Percentiles rank a stretch among this genome's conserved stretches.
These are phyloP conservation scores for Prunella fulvescens DNA, from an alignment of 2,113 vertebrate species.

Conservation along the genomic window DNA sequence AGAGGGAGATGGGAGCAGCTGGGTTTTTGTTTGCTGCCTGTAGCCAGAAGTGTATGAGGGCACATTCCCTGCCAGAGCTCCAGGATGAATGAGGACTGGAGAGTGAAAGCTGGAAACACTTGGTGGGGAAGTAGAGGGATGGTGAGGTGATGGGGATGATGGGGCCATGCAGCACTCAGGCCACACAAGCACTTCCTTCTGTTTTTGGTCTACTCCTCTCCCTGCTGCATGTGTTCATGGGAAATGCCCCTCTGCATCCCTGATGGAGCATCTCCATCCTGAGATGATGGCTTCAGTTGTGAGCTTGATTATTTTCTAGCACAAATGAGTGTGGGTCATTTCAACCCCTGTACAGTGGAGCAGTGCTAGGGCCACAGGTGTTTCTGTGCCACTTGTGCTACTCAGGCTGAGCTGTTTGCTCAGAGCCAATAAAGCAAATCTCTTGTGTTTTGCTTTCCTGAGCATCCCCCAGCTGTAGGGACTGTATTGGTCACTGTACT, in stretches of 20 bases:
- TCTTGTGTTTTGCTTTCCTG: neutral
- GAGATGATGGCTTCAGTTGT: neutral
- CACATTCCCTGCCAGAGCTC: neutral
- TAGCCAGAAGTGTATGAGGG: neutral
- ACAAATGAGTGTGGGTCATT: neutral
- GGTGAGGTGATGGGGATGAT: neutral
- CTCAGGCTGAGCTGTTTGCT: neutral
- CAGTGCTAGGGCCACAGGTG: neutral
- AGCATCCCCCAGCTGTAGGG: neutral
- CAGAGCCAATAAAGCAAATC: neutral
- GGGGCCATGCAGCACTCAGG: neutral
- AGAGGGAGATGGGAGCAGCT: neutral
- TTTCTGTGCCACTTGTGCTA: neutral
- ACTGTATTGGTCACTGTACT: neutral
- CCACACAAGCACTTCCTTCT: rapidly evolving
- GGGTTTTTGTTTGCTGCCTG: neutral
- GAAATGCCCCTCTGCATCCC: neutral
- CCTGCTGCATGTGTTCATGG: neutral
- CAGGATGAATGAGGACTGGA: neutral
- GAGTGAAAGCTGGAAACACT: neutral
- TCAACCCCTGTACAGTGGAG: neutral
- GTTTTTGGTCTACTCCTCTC: neutral
- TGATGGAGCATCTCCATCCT: neutral
- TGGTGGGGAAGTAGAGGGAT: neutral
- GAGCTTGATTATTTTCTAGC: neutral